These are phyloP conservation scores for Cardinalis cardinalis DNA, from an alignment of 2,113 vertebrate species.

Conservation along the genomic window DNA sequence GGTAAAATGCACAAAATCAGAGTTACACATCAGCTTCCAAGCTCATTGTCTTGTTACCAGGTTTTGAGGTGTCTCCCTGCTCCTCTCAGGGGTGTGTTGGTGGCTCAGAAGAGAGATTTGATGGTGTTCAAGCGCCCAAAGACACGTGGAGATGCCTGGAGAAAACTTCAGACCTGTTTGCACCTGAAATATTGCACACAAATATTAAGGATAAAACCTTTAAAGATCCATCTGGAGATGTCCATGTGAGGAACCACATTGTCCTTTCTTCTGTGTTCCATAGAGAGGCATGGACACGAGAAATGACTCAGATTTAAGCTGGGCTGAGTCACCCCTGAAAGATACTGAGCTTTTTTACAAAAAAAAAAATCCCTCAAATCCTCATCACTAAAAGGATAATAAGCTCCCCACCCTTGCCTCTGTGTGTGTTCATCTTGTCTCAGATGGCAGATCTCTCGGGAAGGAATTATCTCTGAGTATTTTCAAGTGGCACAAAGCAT, in stretches of 20 bases:
- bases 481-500: background rate
- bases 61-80: background rate
- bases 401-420: background rate
- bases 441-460: background rate
- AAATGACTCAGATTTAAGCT: slow-evolving; percentile 34
- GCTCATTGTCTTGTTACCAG: rapidly evolving
- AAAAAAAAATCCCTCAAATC: slow-evolving; percentile 4
- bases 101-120: background rate
- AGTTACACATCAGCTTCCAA: background rate
- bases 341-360: slow-evolving; percentile 26
- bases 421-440: background rate
- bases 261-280: background rate
- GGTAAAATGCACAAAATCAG: background rate
- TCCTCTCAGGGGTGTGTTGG: background rate
- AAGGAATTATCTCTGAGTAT: slow-evolving; percentile 21
- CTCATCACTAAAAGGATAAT: slow-evolving; percentile 2
- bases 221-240: background rate
- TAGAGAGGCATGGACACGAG: background rate
- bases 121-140: background rate
- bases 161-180: background rate
- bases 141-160: background rate
- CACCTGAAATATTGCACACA: background rate
- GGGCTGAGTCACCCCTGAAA: slow-evolving; percentile 29
- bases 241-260: background rate
- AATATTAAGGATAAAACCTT: background rate